These are phyloP conservation scores for Aporophyla lueneburgensis DNA, from an alignment of 2,888 invertebrate genomes.

Conservation along the genomic window DNA sequence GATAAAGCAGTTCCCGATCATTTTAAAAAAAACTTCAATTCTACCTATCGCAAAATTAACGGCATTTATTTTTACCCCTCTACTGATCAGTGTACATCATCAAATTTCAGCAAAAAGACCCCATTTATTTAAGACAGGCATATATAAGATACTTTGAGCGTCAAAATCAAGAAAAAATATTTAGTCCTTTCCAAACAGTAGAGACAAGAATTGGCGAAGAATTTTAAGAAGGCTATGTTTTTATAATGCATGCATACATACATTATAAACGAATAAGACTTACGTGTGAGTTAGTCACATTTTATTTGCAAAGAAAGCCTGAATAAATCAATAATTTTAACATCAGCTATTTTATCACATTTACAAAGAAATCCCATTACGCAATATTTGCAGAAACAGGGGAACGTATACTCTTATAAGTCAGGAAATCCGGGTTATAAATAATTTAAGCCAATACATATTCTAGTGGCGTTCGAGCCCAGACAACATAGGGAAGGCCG, in stretches of 20 bases:
- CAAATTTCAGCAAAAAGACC: too few species aligned
- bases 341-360: background rate
- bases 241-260: background rate
- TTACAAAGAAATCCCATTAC: conserved; percentile 1
- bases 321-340: background rate
- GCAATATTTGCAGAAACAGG: conserved; percentile 21
- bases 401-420: conserved; percentile 15
- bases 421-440: conserved; percentile 43
- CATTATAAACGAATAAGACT: background rate
- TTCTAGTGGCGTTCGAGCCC: conserved; percentile 28
- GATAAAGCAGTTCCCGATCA: background rate
- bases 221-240: too few species aligned
- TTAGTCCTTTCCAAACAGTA: background rate
- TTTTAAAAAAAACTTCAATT: background rate
- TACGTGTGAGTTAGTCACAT: background rate
- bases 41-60: background rate
- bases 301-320: background rate
- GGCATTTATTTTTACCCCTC: background rate
- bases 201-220: background rate
- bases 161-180: background rate
- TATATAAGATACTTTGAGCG: background rate
- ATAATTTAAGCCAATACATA: conserved; percentile 52
- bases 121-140: background rate
- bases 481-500: background rate
- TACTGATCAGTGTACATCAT: too few species aligned